phyloP scores from a whole-genome alignment of 2,888 invertebrate genomes.

The Trachelus iudaicus region DNA sequence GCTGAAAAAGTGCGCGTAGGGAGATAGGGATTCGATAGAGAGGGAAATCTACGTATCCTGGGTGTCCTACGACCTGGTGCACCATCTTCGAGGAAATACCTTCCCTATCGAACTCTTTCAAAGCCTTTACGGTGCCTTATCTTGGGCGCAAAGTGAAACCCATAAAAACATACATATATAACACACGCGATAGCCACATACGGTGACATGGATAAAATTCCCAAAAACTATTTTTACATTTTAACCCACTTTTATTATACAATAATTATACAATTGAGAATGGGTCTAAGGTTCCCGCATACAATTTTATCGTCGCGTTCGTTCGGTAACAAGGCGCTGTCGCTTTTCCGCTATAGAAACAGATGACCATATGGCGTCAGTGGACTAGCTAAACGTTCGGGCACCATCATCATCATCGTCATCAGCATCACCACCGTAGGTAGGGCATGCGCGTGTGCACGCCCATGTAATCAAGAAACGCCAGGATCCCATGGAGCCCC shows the following conservation, averaged over 20 bases:
- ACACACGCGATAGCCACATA: neutral
- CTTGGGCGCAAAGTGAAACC: neutral
- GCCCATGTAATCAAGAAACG: slow-evolving; percentile 65
- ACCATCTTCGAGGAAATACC: neutral
- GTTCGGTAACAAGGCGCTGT: slow-evolving; percentile 54
- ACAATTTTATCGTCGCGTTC: slow-evolving; percentile 44
- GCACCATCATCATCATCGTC: neutral
- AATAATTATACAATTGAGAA: neutral
- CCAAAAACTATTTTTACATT: neutral
- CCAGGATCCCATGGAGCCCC: slow-evolving; percentile 42
- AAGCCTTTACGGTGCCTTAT: neutral
- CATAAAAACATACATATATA: neutral
- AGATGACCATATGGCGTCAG: slow-evolving; percentile 58
- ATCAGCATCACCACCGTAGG: neutral
- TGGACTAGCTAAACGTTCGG: neutral
- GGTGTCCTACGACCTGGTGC: neutral
- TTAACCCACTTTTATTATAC: neutral
- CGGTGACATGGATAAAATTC: neutral
- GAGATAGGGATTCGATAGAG: slow-evolving; percentile 2
- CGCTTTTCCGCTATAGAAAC: slow-evolving; percentile 35
- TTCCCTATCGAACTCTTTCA: neutral
- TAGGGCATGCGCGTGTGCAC: slow-evolving; percentile 45
- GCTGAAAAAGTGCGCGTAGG: neutral
- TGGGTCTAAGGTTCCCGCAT: neutral
- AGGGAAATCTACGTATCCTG: neutral